phyloP scores from a whole-genome alignment of 1,140 invertebrate species.

The Lamellibrachia luymesi region DNA sequence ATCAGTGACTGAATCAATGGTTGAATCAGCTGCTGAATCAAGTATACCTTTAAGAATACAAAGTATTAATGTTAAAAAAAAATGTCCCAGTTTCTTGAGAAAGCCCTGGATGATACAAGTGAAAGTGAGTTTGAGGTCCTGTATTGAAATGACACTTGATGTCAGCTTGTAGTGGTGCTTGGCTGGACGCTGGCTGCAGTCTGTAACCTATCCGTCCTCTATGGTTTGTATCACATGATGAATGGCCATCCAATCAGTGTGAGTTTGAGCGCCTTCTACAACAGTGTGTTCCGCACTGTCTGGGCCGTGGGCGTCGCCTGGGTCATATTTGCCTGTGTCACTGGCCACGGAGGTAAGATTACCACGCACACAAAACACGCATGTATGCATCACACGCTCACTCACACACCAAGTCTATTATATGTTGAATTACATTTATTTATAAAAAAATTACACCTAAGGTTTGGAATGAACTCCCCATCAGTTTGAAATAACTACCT shows the following conservation, averaged over 20 bases:
- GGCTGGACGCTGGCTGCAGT: conserved; percentile 34
- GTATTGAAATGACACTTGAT: not conserved
- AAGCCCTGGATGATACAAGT: too few species aligned
- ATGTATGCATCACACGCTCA: not conserved
- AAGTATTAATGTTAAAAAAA: too few species aligned
- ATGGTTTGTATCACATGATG: conserved; percentile 34
- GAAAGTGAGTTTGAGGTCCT: too few species aligned
- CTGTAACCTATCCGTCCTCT: conserved; percentile 33
- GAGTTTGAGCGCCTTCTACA: conserved; percentile 45
- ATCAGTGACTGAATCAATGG: too few species aligned
- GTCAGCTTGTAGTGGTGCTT: conserved; percentile 18
- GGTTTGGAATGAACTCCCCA: too few species aligned
- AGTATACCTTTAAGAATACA: too few species aligned
- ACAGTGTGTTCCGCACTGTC: conserved; percentile 44
- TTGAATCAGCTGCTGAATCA: too few species aligned
- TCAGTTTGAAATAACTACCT: too few species aligned
- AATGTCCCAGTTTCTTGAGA: too few species aligned
- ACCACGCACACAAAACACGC: too few species aligned
- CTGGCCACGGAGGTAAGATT: conserved; percentile 42
- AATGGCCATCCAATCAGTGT: conserved; percentile 29
- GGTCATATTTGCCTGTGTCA: conserved; percentile 59
- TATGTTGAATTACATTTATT: not conserved
- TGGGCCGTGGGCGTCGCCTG: conserved; percentile 57
- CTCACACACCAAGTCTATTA: not conserved
- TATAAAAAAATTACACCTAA: too few species aligned